Base-by-base conservation (phyloP, 2,113 vertebrate species). In the Grammomys surdaster region DNA sequence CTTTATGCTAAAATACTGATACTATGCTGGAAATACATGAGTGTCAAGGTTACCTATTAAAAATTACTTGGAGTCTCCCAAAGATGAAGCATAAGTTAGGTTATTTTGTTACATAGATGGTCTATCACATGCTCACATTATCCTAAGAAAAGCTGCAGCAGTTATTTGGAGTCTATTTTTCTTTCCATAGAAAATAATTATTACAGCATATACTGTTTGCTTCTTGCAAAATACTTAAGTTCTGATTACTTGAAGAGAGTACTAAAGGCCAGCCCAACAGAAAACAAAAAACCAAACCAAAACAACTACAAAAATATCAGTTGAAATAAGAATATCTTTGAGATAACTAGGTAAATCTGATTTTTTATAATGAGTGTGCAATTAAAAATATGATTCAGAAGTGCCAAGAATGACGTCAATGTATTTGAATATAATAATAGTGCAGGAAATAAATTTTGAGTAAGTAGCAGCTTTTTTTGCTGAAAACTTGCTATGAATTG, bases 341-440 rank as follows among this genome's bases (percentile, higher is more conserved):
- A 95, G 56, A 7, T 40, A 92, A 76, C 31, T 90, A 72, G n/a
- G 46, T 88, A 92, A 96, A 46, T 86, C 40, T 63, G 26, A 78
- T 73, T 24, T 60, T 75, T 20, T 63, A 92, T 33, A 78, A 88
- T 67, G 24, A 82, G 3, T 11, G 31, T 51, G 11, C 12, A 94
- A 80, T 65, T 51, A 51, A 76, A n/a, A 90, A 10, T 5, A 11
- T 26, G 13, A 91, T 14, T 69, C 17, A 94, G 58, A 91, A 92
- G 90, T 51, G 16, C 11, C 19, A 95, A 90, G 9, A 54, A 33
- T 70, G 54, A 58, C 88, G 72, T 73, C 54, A 77, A 51, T 56
- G 1, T 24, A 40, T 77, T 86, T 91, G 43, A 88, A 63, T 6
- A 88, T 90, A 93, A 84, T 60, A 76, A 87, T 90, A 8, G 31